These are phyloP conservation scores for Ceraclea dissimilis DNA, from an alignment of 2,888 invertebrate genomes.

Conservation along the genomic window DNA sequence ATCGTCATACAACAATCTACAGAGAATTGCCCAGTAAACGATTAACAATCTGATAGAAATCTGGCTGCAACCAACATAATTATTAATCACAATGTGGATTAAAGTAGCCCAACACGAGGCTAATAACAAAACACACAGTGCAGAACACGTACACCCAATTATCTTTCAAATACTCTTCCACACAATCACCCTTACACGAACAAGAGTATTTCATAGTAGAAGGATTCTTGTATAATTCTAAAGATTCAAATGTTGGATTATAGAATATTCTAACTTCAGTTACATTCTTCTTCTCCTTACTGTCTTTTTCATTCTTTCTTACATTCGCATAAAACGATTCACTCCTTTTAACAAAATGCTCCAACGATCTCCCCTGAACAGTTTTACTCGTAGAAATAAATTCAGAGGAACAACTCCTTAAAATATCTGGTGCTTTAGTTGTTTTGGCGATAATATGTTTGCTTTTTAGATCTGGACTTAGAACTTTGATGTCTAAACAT, in stretches of 20 bases:
- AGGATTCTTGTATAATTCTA: constrained; percentile 14
- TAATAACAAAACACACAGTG: constrained; percentile 5
- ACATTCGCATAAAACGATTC: constrained; percentile 43
- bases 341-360: constrained; percentile 43
- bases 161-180: constrained; percentile 15
- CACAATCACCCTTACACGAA: not conserved
- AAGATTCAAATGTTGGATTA: constrained; percentile 41
- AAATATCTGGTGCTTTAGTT: constrained; percentile 30
- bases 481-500: constrained; percentile 40
- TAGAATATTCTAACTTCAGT: constrained; percentile 45
- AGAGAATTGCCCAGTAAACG: too few relatives aligned
- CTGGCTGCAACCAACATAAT: too few relatives aligned
- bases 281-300: constrained; percentile 28
- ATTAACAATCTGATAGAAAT: too few relatives aligned
- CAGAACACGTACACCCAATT: constrained; percentile 16
- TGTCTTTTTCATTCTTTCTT: constrained; percentile 35
- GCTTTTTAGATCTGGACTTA: constrained; percentile 38
- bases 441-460: constrained; percentile 42
- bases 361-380: constrained; percentile 34
- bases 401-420: constrained; percentile 4
- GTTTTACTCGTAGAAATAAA: constrained; percentile 25
- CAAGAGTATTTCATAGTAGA: not conserved
- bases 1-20: too few relatives aligned
- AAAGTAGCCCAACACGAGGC: constrained; percentile 12
- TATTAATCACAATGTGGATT: constrained; percentile 7